Base-by-base conservation (phyloP, 2,888 invertebrate species). In the Cremastinae sp. region DNA sequence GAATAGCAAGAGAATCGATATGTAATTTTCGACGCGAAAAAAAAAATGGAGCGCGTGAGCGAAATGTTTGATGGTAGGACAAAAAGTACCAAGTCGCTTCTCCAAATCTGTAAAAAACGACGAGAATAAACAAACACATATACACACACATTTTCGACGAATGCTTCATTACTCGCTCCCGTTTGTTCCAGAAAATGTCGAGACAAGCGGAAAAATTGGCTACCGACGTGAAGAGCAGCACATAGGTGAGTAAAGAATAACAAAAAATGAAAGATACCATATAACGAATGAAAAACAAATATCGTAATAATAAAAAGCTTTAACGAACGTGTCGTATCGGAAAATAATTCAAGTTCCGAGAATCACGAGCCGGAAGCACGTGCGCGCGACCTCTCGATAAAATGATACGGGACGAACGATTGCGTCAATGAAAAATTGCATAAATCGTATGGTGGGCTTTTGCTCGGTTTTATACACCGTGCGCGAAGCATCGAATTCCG, bases 401-500 rank as follows among this genome's bases (percentile, higher is more conserved):
- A 76, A 72, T 43, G 22, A 10, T 28, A 14, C 10, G 10, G 2
- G 28, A n/a, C n/a, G 53, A 20, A 47, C 28, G 59, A 68, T 62
- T 61, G 61, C 35, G 39, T 39, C 53, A 56, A 65, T 16, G 66
- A 65, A 76, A 74, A 80, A 75, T 77, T 72, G 78, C 78, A 80
- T 78, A 79, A 80, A 80, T 80, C 59, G 41, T 45, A 61, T 58
- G 41, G 12, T 43, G 9, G 14, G 49, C 8, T 35, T 55, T 35
- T 39, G 64, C 58, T 53, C 55, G 55, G 62, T 53, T 18, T 41
- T 58, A 16, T 74, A 78, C 75, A 74, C 74, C 70, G 70, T 72
- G 65, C 58, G 59, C 74, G 79, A 77, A 78, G 76, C 75, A 62
- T 68, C 80, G 78, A 84, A 88, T 88, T 87, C 85, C 84, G 87